A percentile compares a stretch with the other conserved stretches of the same genome.
phyloP scores from a whole-genome alignment of 2,113 vertebrate genomes.

The Butorides virescens region DNA sequence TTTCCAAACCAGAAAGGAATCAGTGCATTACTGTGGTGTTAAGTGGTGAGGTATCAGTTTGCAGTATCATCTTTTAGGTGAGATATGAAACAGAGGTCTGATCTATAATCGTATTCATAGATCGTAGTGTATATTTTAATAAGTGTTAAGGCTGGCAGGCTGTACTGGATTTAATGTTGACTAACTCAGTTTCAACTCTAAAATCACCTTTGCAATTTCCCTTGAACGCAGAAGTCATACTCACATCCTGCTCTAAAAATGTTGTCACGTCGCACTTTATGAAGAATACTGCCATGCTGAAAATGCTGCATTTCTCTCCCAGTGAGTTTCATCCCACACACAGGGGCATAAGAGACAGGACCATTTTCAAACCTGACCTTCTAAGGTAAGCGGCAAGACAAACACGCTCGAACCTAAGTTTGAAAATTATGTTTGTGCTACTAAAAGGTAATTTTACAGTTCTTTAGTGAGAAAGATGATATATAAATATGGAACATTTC shows the following conservation, averaged over 20 bases:
- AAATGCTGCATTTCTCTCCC: not conserved
- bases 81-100: constrained; percentile 31
- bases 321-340: not conserved
- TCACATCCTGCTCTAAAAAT: not conserved
- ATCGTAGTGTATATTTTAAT: not conserved
- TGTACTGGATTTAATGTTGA: not conserved
- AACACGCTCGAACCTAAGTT: not conserved
- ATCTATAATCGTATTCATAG: not conserved
- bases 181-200: not conserved
- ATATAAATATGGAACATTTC: not conserved
- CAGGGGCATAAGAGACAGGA: not conserved
- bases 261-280: not conserved
- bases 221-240: not conserved
- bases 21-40: not conserved
- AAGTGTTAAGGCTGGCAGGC: not conserved
- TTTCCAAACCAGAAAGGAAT: not conserved
- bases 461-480: not conserved
- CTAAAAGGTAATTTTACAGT: not conserved
- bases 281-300: not conserved
- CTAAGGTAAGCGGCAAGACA: not conserved
- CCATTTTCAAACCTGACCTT: not conserved
- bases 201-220: not conserved
- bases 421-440: not conserved
- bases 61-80: not conserved
- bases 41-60: constrained; percentile 8